Base-by-base conservation (phyloP, 2,888 invertebrate species). In the Epinotia bilunana region DNA sequence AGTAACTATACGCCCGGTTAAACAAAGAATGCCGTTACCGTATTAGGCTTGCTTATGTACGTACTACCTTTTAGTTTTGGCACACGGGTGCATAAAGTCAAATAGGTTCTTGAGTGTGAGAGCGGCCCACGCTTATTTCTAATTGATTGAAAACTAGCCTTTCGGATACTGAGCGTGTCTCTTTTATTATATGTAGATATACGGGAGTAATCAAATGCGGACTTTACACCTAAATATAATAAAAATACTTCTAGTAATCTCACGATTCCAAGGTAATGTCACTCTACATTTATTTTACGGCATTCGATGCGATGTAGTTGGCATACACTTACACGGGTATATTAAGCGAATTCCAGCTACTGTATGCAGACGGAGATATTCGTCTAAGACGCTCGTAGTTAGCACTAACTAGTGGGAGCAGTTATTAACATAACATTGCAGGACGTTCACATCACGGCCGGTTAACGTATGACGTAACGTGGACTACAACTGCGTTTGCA, bases 381-480 rank as follows among this genome's bases (percentile, higher is more conserved):
- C 60, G 60, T 67, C 67, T 61, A 61, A 73, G 67, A 39, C 60
- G 58, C 39, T 65, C 53, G 39, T 12, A 61, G 67, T 67, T 67
- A 67, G 75, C 60, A 20, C 46, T 46, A 67, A 62, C 62, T 39
- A 28, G 70, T 20, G 39, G 68, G 13, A 9, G 53, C 61, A 23
- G 61, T 70, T 39, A 57, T 75, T 65, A 65, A 75, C 71, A 70
- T 74, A 71, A 69, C 74, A 61, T 61, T 28, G 43, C 55, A 65
- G 71, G 70, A 65, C 74, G 39, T 71, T 75, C 65, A 75, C 74
- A 23, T 23, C 2, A 61, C 61, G 18, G 43, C 53, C 28, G 23
- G 55, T n/a, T 61, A 3, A n/a, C 55, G 18, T 20, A 23, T 64
- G 49, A 64, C 53, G 23, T 39, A 57, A 63, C 49, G 9, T 16